Conservation (phyloP, 2,113 vertebrate genomes). For the Anarhynchus alexandrinus region DNA sequence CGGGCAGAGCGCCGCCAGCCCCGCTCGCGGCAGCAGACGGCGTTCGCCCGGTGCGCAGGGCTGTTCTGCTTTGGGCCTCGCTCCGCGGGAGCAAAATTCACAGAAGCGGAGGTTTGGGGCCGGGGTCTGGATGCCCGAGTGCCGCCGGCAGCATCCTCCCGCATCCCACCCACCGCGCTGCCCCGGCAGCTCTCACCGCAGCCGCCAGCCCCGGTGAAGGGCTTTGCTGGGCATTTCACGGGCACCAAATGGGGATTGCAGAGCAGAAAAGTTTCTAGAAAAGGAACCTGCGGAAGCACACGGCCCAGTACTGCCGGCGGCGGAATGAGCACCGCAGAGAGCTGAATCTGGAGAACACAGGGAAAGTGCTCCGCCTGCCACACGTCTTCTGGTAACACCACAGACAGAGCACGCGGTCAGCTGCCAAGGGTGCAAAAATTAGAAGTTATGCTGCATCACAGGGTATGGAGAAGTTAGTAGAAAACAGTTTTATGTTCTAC, state of each 20-base stretch:
- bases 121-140: not conserved
- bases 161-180: not conserved
- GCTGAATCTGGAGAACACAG: not conserved
- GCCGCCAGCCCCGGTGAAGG: not conserved
- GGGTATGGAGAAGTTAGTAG: not conserved
- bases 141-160: not conserved
- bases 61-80: not conserved
- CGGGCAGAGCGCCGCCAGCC: not conserved
- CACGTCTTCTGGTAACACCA: not conserved
- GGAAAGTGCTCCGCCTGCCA: not conserved
- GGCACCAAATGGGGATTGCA: not conserved
- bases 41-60: rapidly evolving
- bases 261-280: not conserved
- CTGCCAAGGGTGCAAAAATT: not conserved
- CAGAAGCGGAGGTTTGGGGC: not conserved
- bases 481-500: not conserved
- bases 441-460: not conserved
- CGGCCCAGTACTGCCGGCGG: not conserved
- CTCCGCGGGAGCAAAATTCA: not conserved
- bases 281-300: not conserved
- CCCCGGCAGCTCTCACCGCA: too few relatives aligned
- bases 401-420: not conserved
- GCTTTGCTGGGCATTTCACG: not conserved
- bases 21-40: not conserved
- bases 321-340: rapidly evolving